phyloP scores from a whole-genome alignment of 2,113 vertebrate species.

The Polyodon spathula region DNA sequence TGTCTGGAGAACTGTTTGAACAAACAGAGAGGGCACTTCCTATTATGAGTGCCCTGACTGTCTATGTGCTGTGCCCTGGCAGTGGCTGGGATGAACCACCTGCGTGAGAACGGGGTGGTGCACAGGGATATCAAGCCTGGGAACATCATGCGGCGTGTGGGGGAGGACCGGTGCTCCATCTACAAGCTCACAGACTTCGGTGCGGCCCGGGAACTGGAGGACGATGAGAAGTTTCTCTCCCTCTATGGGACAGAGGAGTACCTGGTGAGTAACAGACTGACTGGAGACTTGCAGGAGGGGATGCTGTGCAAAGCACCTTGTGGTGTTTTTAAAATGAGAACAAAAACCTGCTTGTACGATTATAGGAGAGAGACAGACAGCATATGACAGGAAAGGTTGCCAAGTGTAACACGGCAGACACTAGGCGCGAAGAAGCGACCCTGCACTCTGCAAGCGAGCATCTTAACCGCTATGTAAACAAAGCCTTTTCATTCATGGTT shows the following conservation, averaged over 20 bases:
- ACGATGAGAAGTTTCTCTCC: conserved; percentile 81
- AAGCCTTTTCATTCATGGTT: no score
- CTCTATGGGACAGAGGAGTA: conserved; percentile 92
- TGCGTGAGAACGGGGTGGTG: conserved; percentile 75
- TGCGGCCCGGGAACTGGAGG: conserved; percentile 76
- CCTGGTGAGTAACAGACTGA: conserved; percentile 55
- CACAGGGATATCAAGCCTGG: conserved; percentile 92
- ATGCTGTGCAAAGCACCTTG: no score
- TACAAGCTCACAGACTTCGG: conserved; percentile 91
- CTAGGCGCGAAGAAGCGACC: no score
- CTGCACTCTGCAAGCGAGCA: no score
- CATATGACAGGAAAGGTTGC: no score
- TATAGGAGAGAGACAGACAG: no score
- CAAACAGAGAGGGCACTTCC: not conserved
- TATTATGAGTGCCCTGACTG: not conserved
- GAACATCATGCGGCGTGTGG: conserved; percentile 83
- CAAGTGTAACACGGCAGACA: no score
- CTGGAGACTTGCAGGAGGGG: not conserved
- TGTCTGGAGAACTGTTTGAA: no score
- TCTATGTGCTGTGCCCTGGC: conserved; percentile 8
- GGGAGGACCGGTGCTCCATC: conserved; percentile 71
- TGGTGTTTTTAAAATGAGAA: not conserved
- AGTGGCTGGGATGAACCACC: conserved; percentile 91
- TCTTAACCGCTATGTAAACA: no score
- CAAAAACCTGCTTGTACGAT: no score